phyloP scores from a whole-genome alignment of 2,888 invertebrate genomes.

The Eristalis tenax region DNA sequence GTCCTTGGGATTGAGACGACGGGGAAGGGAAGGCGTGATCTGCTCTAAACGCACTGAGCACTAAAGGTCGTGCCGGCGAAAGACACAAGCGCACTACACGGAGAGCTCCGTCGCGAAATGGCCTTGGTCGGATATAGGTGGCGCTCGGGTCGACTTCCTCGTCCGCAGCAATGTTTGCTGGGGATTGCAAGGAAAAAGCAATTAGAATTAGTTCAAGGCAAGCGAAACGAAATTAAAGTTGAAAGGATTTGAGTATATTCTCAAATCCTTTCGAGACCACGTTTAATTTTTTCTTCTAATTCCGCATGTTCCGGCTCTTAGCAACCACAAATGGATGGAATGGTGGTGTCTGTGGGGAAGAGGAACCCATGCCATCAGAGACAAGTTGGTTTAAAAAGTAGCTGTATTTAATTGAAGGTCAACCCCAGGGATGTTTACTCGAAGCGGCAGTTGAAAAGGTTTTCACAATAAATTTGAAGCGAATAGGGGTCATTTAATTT shows the following conservation, averaged over 20 bases:
- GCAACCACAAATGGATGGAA: conserved; percentile 26
- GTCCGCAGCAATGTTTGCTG: background rate
- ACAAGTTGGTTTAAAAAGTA: conserved; percentile 44
- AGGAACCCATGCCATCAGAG: conserved; percentile 57
- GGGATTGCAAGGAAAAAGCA: conserved; percentile 38
- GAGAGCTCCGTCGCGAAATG: conserved; percentile 8
- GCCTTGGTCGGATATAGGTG: background rate
- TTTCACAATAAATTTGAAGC: background rate
- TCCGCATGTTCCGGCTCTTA: conserved; percentile 8
- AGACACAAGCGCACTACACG: conserved; percentile 36
- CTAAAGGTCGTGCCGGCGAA: conserved; percentile 18
- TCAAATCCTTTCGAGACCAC: conserved; percentile 44
- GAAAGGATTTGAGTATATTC: conserved; percentile 63
- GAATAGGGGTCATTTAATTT: background rate
- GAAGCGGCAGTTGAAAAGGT: conserved; percentile 27
- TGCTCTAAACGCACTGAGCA: conserved; percentile 22
- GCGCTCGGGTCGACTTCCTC: background rate
- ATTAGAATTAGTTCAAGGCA: conserved; percentile 57
- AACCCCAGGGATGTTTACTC: conserved; percentile 5
- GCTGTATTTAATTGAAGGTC: conserved; percentile 53
- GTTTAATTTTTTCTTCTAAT: background rate
- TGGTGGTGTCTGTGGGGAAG: background rate
- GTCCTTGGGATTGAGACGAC: no score
- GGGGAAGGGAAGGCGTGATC: conserved; percentile 24
- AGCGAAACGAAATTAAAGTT: conserved; percentile 57